Percentiles rank a stretch among this genome's conserved stretches.
These are phyloP conservation scores for Drosophila busckii DNA, from an alignment of 1,140 invertebrate species.

Conservation along the genomic window DNA sequence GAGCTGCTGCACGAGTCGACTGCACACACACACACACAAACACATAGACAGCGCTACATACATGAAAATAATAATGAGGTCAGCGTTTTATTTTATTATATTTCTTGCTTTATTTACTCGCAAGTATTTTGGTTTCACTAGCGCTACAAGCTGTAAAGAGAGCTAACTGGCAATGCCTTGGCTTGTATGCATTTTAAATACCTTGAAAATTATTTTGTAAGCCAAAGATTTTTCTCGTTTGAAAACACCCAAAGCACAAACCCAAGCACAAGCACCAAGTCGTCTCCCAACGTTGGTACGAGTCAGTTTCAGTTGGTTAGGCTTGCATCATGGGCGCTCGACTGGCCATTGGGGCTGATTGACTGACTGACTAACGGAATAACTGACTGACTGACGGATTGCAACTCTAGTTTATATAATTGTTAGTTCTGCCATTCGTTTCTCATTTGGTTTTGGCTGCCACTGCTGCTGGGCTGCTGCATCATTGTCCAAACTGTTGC, in stretches of 20 bases:
- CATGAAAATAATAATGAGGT: conserved; percentile 68
- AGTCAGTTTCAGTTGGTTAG: conserved; percentile 25
- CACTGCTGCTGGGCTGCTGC: conserved; percentile 16
- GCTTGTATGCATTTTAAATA: conserved; percentile 69
- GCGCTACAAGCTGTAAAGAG: conserved; percentile 49
- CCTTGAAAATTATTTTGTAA: conserved; percentile 64
- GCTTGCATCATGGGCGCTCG: conserved; percentile 32
- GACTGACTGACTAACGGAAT: conserved; percentile 11
- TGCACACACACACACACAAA: conserved; percentile 15
- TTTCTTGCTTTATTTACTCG: conserved; percentile 36
- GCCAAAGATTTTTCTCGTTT: conserved; percentile 63
- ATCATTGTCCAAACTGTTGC: conserved; percentile 35
- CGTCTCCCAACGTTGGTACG: background rate
- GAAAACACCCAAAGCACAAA: conserved; percentile 41
- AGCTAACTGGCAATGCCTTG: conserved; percentile 43
- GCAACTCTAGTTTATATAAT: conserved; percentile 68
- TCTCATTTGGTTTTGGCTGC: conserved; percentile 2
- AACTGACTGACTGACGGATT: conserved; percentile 35
- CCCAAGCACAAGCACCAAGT: conserved; percentile 4
- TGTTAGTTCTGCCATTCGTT: conserved; percentile 53
- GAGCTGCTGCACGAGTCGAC: conserved; percentile 47
- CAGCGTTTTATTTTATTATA: conserved; percentile 54
- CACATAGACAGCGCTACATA: conserved; percentile 27
- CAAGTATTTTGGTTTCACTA: conserved; percentile 55
- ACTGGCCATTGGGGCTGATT: conserved; percentile 11